These are phyloP conservation scores for Limnodromus scolopaceus DNA, from an alignment of 2,797 vertebrate species.

Conservation along the genomic window DNA sequence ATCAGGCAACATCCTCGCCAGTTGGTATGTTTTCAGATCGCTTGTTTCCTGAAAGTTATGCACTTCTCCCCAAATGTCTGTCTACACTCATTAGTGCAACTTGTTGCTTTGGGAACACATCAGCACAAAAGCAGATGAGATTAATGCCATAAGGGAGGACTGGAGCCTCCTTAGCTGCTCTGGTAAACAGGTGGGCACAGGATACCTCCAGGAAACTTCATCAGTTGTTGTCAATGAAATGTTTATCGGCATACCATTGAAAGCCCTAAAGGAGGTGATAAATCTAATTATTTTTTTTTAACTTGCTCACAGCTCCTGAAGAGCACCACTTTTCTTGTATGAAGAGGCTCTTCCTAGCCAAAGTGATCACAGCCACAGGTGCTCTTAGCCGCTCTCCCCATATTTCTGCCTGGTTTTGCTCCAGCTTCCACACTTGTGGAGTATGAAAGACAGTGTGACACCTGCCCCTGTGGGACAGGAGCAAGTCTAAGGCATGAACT, in stretches of 20 bases:
- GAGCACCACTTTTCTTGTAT: neutral
- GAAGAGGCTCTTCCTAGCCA: neutral
- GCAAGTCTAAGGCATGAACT: neutral
- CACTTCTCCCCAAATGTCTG: neutral
- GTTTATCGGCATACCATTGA: neutral
- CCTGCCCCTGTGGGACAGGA: neutral
- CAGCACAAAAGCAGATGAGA: neutral
- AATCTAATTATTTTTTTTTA: neutral
- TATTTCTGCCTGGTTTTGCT: neutral
- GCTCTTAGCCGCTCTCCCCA: neutral
- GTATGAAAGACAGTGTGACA: neutral
- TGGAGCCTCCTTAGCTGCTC: neutral
- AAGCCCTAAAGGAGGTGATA: neutral
- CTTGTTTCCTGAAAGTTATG: neutral
- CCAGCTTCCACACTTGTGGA: neutral
- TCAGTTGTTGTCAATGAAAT: neutral
- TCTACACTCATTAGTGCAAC: neutral
- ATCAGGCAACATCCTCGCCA: neutral
- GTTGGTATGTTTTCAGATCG: neutral
- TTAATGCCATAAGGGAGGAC: neutral
- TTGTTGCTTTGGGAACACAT: neutral
- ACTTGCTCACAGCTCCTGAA: neutral
- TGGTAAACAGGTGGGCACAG: neutral
- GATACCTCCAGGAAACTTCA: neutral
- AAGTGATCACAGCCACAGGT: neutral